Percentiles rank a stretch among this genome's conserved stretches.
phyloP scores from a whole-genome alignment of 2,797 vertebrate species.

The Parauchenoglanis ngamensis region DNA sequence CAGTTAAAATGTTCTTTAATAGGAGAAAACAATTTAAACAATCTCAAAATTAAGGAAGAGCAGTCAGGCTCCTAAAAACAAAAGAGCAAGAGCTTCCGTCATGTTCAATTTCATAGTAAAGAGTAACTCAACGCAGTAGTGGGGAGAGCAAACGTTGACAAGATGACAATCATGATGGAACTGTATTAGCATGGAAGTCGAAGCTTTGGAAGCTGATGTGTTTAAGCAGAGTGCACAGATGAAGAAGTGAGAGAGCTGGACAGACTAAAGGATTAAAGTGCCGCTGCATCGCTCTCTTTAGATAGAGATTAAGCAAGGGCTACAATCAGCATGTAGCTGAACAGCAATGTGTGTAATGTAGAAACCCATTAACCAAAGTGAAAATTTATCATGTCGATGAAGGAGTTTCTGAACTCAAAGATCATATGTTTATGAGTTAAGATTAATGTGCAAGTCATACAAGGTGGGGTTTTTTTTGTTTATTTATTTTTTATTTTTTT shows the following conservation, averaged over 20 bases:
- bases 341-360: neutral
- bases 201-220: neutral
- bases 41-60: neutral
- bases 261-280: neutral
- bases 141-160: neutral
- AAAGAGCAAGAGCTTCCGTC: neutral
- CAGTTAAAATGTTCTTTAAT: neutral
- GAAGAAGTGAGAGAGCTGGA: neutral
- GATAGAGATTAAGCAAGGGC: neutral
- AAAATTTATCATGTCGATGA: neutral
- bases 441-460: neutral
- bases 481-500: neutral
- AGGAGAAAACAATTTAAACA: neutral
- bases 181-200: neutral
- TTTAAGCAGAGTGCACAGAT: neutral
- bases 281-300: neutral
- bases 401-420: neutral
- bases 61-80: neutral
- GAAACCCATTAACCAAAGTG: neutral
- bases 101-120: neutral
- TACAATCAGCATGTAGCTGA: neutral
- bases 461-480: neutral
- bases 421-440: no score
- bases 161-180: no score
- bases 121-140: neutral